Evolutionary conservation across 1,140 invertebrate species (phyloP), one percentile per base, ranked within the genome.

Genomic region (Ostrea edulis): DNA sequence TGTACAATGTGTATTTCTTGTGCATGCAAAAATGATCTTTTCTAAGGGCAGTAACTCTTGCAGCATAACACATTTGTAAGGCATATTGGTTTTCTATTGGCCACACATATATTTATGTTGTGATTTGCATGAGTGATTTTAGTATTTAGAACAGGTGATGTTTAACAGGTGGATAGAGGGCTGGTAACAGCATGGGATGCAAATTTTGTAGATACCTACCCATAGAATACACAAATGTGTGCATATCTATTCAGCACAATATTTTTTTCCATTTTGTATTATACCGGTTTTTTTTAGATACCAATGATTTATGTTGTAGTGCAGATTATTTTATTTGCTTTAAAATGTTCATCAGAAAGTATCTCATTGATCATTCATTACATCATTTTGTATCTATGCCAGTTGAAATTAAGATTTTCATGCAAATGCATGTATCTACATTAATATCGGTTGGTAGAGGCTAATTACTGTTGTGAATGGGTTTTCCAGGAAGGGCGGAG

Each of bases 401-500:
- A 62, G 55, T 62, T 17, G 17, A n/a, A 62, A 62, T 20, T 17
- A 20, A 62, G 14, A 62, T 62, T 62, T 62, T 20, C n/a, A n/a
- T n/a, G n/a, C 55, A 62, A 20, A 17, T 62, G 9, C 7, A 62
- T 20, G n/a, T 8, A 20, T 62, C 17, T 7, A 20, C 5, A 20
- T 62, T 55, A 9, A 55, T 20, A 62, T 62, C 17, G 20, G 55
- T 62, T 62, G 12, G 7, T 29, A 22, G n/a, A 44, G 12, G 9
- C 14, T 35, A 8, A 77, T 29, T 29, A 35, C 11, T 53, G 35
- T 35, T n/a, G 14, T 52, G 44, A 83, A 35, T 52, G 82, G 44
- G 22, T 53, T 86, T 90, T 92, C 2, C 87, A 95, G 94, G 94
- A 65, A 93, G 93, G 89, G 92, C 92, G 82, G 94, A 94, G 82